phyloP scores from a whole-genome alignment of 92 coral and sea anemone genomes.

The Bergia puertoricense region DNA sequence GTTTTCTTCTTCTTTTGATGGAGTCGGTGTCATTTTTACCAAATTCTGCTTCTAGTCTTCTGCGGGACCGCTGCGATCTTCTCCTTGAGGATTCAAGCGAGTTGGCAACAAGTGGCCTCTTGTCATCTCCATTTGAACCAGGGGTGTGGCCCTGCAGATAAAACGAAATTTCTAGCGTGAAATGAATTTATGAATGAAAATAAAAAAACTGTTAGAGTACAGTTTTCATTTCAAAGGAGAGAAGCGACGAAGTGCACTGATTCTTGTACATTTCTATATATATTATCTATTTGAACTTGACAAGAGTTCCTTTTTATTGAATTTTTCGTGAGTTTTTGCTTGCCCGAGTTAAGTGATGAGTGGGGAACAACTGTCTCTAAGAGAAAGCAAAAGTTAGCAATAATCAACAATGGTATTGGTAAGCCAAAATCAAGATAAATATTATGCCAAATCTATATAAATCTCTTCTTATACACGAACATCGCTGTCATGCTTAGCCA shows the following conservation, averaged over 20 bases:
- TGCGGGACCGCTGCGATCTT: constrained; percentile 71
- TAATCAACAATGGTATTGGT: neutral
- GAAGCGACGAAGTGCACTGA: neutral
- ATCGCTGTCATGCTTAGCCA: no score
- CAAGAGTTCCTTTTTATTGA: neutral
- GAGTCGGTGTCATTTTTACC: constrained; percentile 80
- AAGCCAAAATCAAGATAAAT: neutral
- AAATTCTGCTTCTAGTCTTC: constrained; percentile 78
- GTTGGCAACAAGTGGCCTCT: constrained; percentile 35
- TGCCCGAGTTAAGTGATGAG: neutral
- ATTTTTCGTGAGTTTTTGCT: neutral
- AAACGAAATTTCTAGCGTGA: constrained; percentile 18
- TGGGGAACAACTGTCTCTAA: no score
- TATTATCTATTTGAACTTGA: neutral
- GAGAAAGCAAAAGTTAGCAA: neutral
- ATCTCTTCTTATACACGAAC: no score
- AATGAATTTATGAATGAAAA: constrained; percentile 38
- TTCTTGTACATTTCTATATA: no score
- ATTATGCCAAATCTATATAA: no score
- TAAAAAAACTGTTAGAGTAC: neutral
- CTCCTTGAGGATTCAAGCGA: constrained; percentile 73
- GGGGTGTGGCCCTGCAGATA: constrained; percentile 29
- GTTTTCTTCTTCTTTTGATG: constrained; percentile 70
- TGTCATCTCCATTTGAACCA: constrained; percentile 45
- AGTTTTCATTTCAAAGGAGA: neutral